Evolutionary conservation across 2,797 vertebrate species (phyloP), one percentile per base, ranked within the genome.

Genomic region (Spinus pinus): DNA sequence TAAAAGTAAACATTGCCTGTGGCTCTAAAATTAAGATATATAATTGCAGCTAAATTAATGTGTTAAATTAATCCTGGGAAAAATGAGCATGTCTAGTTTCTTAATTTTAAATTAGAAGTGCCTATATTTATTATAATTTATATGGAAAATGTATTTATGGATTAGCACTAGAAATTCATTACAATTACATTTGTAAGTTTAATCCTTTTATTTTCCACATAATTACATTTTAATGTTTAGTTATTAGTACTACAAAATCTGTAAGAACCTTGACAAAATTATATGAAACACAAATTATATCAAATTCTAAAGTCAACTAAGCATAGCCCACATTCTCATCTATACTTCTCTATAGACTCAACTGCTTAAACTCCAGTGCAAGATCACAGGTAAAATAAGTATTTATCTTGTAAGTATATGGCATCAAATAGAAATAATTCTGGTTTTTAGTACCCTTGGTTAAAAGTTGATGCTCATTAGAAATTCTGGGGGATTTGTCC

Each of bases 41-140:
- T 8, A 81, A 67, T 74, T 37, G 8, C 49, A 87, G 47, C 62
- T 91, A 41, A 41, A 41, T 41, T 41, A 41, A 41, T 41, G 42
- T 61, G 70, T 93, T 95, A 85, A 92, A 89, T 87, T 87, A 93
- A 89, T 89, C 42, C 58, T 78, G 57, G 60, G 75, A 62, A 89
- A 93, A 93, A 92, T 78, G 50, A 91, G 39, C 57, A 51, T 87
- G 72, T 93, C 67, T 88, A 21, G 19, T 85, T 89, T 74, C 65
- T 81, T 95, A 73, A 87, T 96, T 94, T 92, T 87, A 93, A 89
- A 92, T 92, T 82, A 62, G 21, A 87, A 91, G 44, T 83, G 85
- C 9, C 79, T 89, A 20, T 87, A 89, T 95, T 92, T 91, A 75
- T 94, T 83, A 65, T 84, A 88, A 93, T 87, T 87, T 37, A 81